These are phyloP conservation scores for Chloebia gouldiae DNA, from an alignment of 2,113 vertebrate species.

Conservation along the genomic window DNA sequence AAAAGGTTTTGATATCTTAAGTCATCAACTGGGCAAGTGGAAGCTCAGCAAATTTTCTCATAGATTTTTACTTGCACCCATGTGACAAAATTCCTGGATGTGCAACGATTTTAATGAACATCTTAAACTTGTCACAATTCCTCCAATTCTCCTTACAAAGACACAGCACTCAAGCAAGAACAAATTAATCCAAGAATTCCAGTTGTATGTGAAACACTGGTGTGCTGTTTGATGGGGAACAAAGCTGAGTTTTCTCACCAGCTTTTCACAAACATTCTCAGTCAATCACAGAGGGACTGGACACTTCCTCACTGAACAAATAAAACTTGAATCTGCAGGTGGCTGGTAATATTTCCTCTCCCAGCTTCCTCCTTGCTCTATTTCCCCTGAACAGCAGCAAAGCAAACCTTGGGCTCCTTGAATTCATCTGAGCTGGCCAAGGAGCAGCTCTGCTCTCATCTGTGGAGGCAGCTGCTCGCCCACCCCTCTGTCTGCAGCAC, in stretches of 20 bases:
- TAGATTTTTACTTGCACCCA: neutral
- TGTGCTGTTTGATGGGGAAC: neutral
- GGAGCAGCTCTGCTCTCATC: neutral
- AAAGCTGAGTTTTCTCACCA: neutral
- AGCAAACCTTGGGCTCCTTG: neutral
- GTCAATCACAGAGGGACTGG: neutral
- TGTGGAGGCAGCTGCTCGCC: neutral
- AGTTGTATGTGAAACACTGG: neutral
- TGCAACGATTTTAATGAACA: neutral
- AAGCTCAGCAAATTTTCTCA: neutral
- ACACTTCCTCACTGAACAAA: neutral
- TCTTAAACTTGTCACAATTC: neutral
- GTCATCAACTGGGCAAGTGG: neutral
- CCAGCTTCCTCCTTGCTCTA: neutral
- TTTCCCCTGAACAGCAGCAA: neutral
- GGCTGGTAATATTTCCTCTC: neutral
- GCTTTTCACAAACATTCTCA: neutral
- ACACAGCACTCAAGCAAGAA: neutral
- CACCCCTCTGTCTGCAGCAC: slow-evolving; percentile 18
- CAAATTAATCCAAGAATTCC: neutral
- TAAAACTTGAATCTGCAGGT: neutral
- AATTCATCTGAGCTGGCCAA: neutral
- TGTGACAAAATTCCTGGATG: neutral
- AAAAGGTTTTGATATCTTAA: neutral
- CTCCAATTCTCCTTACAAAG: neutral